These are phyloP conservation scores for Sebastes fasciatus DNA, from an alignment of 2,113 vertebrate species.

Conservation along the genomic window DNA sequence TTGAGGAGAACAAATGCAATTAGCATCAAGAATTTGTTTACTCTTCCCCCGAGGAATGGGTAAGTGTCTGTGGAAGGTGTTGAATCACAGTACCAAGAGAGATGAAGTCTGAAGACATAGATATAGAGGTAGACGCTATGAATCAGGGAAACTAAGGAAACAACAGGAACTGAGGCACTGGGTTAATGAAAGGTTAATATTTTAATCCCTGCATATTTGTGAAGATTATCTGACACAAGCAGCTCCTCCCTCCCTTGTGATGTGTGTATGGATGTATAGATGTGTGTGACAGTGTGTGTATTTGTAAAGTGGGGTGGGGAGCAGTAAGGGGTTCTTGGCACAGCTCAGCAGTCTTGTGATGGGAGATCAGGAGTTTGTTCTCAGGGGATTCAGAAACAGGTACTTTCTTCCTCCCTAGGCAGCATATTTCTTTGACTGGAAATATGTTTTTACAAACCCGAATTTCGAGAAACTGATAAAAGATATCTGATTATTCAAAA, in stretches of 20 bases:
- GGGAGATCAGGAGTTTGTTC: constrained; percentile 68
- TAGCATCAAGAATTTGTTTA: constrained; percentile 74
- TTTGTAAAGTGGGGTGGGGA: constrained; percentile 35
- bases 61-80: constrained; percentile 54
- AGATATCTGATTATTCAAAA: neutral
- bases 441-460: neutral
- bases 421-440: neutral
- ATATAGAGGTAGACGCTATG: neutral
- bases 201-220: constrained; percentile 75
- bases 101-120: neutral
- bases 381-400: constrained; percentile 39
- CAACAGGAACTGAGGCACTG: neutral
- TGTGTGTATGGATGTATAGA: constrained; percentile 26
- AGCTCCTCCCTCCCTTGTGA: constrained; percentile 35
- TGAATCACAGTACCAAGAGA: constrained; percentile 21
- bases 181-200: constrained; percentile 45
- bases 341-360: constrained; percentile 79
- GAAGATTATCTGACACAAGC: constrained; percentile 72
- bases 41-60: constrained; percentile 3
- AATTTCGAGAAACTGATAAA: neutral
- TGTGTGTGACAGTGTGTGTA: constrained; percentile 18
- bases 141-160: constrained; percentile 11
- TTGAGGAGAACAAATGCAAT: constrained; percentile 76
- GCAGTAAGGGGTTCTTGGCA: constrained; percentile 68
- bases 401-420: constrained; percentile 3